These are phyloP conservation scores for Takifugu rubripes DNA, from an alignment of 2,797 vertebrate genomes.

Conservation along the genomic window DNA sequence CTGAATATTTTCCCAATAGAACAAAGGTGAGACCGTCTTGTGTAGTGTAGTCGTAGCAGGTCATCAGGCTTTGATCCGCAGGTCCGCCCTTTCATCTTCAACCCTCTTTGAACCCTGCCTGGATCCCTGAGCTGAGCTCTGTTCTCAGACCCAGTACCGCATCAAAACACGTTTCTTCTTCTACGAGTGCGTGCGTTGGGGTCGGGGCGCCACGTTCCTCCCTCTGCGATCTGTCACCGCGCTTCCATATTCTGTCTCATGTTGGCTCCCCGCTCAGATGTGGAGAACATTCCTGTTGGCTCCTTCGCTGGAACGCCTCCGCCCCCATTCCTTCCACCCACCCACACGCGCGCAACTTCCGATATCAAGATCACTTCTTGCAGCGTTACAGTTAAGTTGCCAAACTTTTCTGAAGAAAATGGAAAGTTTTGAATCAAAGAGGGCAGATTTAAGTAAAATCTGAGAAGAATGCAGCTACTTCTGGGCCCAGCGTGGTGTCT, in stretches of 20 bases:
- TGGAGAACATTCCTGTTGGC: constrained; percentile 40
- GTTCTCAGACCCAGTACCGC: constrained; percentile 39
- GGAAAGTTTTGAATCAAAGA: too few species aligned
- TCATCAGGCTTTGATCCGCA: constrained; percentile 23
- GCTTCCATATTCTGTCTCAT: constrained; percentile 52
- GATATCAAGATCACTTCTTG: too few species aligned
- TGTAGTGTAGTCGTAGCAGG: not conserved
- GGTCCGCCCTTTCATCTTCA: constrained; percentile 37
- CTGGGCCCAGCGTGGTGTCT: too few species aligned
- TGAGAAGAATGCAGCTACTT: too few species aligned
- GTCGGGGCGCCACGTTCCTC: constrained; percentile 37
- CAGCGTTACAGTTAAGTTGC: too few species aligned
- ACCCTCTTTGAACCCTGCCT: constrained; percentile 24
- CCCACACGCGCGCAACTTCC: constrained; percentile 6
- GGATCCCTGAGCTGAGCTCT: constrained; percentile 31
- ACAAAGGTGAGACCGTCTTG: too few species aligned
- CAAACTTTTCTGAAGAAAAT: too few species aligned
- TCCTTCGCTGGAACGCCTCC: constrained; percentile 16
- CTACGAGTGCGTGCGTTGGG: constrained; percentile 45
- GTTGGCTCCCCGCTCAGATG: constrained; percentile 49
- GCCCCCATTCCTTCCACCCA: constrained; percentile 15
- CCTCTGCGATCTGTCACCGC: constrained; percentile 52
- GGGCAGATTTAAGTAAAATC: too few species aligned
- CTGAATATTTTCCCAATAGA: too few species aligned
- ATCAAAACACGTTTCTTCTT: constrained; percentile 48